Conservation (phyloP, 2,888 invertebrate species). For the Branchinecta sandiegonensis region DNA sequence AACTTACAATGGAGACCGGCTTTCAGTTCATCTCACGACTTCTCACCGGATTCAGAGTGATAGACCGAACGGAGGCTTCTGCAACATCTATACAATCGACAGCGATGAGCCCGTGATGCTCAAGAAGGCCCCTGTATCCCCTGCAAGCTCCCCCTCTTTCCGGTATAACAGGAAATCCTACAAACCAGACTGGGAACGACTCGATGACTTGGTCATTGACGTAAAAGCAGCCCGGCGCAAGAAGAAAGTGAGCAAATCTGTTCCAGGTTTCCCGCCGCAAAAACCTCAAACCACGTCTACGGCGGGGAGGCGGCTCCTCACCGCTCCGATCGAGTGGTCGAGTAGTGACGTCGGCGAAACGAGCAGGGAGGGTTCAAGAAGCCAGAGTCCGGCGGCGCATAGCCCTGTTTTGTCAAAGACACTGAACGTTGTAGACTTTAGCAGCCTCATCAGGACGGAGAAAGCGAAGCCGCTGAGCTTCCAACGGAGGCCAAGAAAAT, state of each 20-base stretch:
- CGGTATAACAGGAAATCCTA: background rate
- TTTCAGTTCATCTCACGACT: background rate
- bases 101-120: background rate
- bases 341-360: background rate
- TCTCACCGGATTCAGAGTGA: background rate
- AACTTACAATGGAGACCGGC: background rate
- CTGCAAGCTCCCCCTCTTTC: conserved; percentile 9
- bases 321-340: background rate
- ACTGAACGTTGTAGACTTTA: background rate
- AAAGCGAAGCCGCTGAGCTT: too few species aligned
- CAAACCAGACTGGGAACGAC: background rate
- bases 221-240: background rate
- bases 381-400: background rate
- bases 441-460: background rate
- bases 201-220: background rate
- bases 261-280: background rate
- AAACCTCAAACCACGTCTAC: background rate
- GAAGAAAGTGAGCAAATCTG: background rate
- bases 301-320: background rate
- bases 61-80: background rate
- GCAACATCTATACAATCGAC: background rate
- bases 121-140: background rate
- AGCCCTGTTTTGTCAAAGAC: background rate
- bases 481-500: too few species aligned
- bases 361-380: background rate